These are phyloP conservation scores for Oreohelix idahoensis DNA, from an alignment of 1,140 invertebrate species.

Conservation along the genomic window DNA sequence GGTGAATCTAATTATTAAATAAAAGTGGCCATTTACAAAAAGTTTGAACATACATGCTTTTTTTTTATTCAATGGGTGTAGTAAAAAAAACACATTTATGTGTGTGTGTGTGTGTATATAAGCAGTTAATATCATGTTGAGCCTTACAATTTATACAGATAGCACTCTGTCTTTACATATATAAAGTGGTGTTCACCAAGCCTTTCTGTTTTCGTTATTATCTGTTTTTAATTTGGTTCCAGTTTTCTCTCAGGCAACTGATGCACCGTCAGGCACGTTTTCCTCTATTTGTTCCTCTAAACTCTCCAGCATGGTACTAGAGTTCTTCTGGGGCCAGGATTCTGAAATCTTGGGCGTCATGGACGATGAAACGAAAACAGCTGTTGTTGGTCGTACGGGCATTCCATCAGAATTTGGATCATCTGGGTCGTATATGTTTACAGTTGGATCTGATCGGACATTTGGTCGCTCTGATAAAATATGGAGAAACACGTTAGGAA, in stretches of 20 bases:
- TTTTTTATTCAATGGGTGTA: too few relatives aligned
- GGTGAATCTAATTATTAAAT: too few relatives aligned
- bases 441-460: not conserved
- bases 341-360: not conserved
- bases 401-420: not conserved
- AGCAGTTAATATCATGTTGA: too few relatives aligned
- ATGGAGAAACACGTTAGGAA: not conserved
- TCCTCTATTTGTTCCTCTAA: not conserved
- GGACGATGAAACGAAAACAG: not conserved
- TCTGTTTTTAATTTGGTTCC: too few relatives aligned
- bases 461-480: not conserved
- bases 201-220: too few relatives aligned
- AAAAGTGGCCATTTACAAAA: too few relatives aligned
- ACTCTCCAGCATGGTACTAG: constrained; percentile 12
- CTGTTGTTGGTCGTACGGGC: not conserved
- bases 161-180: too few relatives aligned
- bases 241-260: not conserved
- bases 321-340: not conserved
- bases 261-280: not conserved
- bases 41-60: too few relatives aligned
- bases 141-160: too few relatives aligned
- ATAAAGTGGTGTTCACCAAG: too few relatives aligned
- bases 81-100: too few relatives aligned
- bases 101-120: too few relatives aligned
- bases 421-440: not conserved